phyloP scores from a whole-genome alignment of 2,888 invertebrate species.

The Stegana nigrithorax region DNA sequence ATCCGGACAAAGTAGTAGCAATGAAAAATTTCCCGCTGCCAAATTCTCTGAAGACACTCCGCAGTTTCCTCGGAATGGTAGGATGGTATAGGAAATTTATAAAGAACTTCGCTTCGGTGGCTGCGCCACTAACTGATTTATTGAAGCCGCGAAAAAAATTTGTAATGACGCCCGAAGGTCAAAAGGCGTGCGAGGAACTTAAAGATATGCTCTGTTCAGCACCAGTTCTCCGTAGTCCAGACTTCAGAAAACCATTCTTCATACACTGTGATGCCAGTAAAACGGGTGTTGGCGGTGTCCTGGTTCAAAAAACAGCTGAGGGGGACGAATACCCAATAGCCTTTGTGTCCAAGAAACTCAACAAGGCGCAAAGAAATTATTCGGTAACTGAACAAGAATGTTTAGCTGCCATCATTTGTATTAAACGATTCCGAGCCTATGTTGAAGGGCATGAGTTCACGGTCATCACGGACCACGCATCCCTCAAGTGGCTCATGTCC shows the following conservation, averaged over 20 bases:
- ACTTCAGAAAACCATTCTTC: neutral
- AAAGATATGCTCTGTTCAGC: neutral
- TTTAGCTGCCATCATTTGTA: neutral
- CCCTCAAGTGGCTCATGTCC: neutral
- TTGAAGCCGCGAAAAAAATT: too few relatives aligned
- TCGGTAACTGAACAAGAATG: neutral
- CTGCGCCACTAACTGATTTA: neutral
- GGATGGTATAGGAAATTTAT: neutral
- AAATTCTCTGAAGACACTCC: neutral
- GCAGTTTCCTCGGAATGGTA: neutral
- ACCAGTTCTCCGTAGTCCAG: neutral
- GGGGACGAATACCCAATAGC: neutral
- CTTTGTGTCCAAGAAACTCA: neutral
- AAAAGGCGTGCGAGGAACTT: neutral
- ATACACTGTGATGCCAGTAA: neutral
- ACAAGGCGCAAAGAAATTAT: neutral
- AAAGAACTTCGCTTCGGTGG: neutral
- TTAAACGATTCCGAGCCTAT: neutral
- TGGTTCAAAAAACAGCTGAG: neutral
- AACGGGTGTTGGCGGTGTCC: neutral
- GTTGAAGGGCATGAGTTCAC: neutral
- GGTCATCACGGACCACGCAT: neutral
- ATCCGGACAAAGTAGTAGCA: slow-evolving; percentile 23
- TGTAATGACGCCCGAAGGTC: neutral
- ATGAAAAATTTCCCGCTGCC: slow-evolving; percentile 6